Evolutionary conservation across 2,797 vertebrate species (phyloP), one percentile per base, ranked within the genome.

Genomic region (Pterois miles): DNA sequence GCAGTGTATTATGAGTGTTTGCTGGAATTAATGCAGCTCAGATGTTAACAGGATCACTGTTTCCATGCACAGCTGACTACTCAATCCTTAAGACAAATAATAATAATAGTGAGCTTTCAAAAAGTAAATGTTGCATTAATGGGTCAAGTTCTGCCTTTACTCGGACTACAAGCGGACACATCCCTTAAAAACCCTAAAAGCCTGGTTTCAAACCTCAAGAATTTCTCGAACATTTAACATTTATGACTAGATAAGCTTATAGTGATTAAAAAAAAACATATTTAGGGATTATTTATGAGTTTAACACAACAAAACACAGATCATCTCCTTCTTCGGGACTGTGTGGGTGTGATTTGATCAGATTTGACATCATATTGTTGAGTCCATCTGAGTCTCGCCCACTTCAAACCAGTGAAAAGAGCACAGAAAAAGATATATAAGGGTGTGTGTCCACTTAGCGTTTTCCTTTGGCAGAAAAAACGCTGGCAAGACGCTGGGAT

Each of bases 301-400:
- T 65, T 14, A 48, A 29, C n/a, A 65, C 2, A 4, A 48, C 11
- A 18, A 62, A 43, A 29, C 23, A 13, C 16, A 27, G 16, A 18
- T 27, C 3, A 29, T 57, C 29, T 48, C 31, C 33, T 33, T 14
- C 8, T 25, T 38, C 27, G 7, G 27, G 20, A 5, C 22, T 46
- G 11, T 23, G 1, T 46, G 18, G 25, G 8, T 31, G 16, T 62
- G 25, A 14, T 54, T 62, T 34, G 16, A 72, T 22, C 8, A 23
- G 18, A 68, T 63, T 8, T 74, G 34, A 69, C 73, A 67, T 52
- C 23, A 60, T 6, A 56, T 2, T 65, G 48, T 48, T n/a, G n/a
- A n/a, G n/a, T 12, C 8, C 8, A 56, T 6, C 3, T 0, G 13
- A 50, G 22, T 16, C 27, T 29, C 5, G 10, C 40, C 43, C 20